phyloP scores from a whole-genome alignment of 2,888 invertebrate species.

The Rhingia campestris region DNA sequence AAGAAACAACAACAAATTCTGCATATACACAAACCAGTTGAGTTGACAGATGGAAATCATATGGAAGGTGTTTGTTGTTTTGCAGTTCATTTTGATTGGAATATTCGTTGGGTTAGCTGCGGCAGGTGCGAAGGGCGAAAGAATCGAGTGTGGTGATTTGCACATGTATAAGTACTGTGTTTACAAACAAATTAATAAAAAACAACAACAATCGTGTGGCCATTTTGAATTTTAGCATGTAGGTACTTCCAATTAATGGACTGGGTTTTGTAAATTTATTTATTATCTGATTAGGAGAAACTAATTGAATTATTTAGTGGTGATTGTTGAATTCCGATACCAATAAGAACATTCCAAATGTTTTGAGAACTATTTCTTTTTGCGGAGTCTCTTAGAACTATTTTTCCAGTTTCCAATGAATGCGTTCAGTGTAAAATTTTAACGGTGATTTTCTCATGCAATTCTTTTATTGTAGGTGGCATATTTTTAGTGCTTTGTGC shows the following conservation, averaged over 20 bases:
- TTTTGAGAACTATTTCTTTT: no score
- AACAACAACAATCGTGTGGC: conserved; percentile 30
- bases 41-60: conserved; percentile 68
- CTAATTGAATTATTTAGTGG: no score
- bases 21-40: conserved; percentile 63
- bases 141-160: neutral
- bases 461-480: no score
- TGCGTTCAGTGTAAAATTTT: conserved; percentile 1
- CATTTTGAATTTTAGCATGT: conserved; percentile 47
- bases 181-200: conserved; percentile 64
- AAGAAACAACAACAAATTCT: conserved; percentile 40
- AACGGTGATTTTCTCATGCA: no score
- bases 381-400: neutral
- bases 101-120: conserved; percentile 7
- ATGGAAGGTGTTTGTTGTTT: conserved; percentile 53
- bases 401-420: conserved; percentile 28
- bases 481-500: no score
- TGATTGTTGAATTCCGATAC: no score
- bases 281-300: no score
- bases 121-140: neutral
- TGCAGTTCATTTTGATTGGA: conserved; percentile 41
- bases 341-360: no score
- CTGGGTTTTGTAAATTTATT: no score
- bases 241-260: no score
- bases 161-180: conserved; percentile 18